Evolutionary conservation across 2,113 vertebrate genomes (phyloP), one percentile per base, ranked within the genome.

Genomic region (Lutjanus erythropterus): DNA sequence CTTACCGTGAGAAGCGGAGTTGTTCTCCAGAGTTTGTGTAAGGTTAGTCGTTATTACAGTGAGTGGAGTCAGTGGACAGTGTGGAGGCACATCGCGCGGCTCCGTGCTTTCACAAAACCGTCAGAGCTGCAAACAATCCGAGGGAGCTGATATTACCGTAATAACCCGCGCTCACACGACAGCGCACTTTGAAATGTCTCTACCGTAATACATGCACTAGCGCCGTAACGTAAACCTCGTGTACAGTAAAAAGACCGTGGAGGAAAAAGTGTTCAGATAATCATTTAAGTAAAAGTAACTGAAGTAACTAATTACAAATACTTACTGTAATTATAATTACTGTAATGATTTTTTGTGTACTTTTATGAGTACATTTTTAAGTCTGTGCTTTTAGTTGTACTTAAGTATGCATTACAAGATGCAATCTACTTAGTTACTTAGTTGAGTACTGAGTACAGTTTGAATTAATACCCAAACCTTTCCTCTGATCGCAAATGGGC

Each of bases 121-220:
- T n/a, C 19, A 25, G 46, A 76, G 87, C 81, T 42, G 70, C 72
- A 70, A 78, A 88, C 80, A 67, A 78, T 73, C 70, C 83, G 31
- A 79, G 50, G 58, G 46, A 78, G 67, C 81, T 33, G 23, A 25
- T 31, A 2, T 14, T 85, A 89, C 93, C 94, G 92, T 94, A 95
- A 93, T 69, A 16, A 65, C 50, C 29, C 0, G 64, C 6, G 41
- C 77, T 61, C 79, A 39, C n/a, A 8, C 31, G 2, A 29, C 3
- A 0, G 62, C 65, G 86, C 59, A 46, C 77, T 2, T 19, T 1
- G 8, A 12, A 58, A 37, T 37, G 5, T 1, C 1, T 4, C 0
- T 89, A 89, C 93, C 92, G 93, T 94, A 93, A 89, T 74, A 23
- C 49, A 5, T 1, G 10, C 0, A 65, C 1, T 8, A 55, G 3